A percentile compares a stretch with the other conserved stretches of the same genome.
phyloP scores from a whole-genome alignment of 30 jellyfish, hydroid and myxozoan genomes.

The Aurelia aurita region DNA sequence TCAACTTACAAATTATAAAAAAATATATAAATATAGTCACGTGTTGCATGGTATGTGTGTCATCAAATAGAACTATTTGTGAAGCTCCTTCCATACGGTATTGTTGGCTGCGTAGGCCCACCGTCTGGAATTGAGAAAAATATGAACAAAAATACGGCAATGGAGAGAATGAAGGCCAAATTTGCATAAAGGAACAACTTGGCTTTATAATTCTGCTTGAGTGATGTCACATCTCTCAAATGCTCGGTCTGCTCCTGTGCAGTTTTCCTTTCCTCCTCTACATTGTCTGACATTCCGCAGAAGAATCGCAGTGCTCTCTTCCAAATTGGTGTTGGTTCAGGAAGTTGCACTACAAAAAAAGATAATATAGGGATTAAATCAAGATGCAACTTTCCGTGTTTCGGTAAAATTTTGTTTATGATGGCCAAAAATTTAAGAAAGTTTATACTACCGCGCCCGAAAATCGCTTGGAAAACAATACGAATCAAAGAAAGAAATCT shows the following conservation, averaged over 20 bases:
- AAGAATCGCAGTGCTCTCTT: slow-evolving; percentile 65
- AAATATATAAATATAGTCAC: no score
- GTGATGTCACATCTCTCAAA: slow-evolving; percentile 79
- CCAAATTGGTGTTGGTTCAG: slow-evolving; percentile 68
- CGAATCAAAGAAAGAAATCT: no score
- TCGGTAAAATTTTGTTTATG: no score
- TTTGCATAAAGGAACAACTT: slow-evolving; percentile 69
- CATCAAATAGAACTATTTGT: no score
- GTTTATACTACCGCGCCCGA: no score
- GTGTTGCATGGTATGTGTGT: no score
- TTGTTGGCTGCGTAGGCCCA: slow-evolving; percentile 96
- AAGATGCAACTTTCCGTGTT: no score
- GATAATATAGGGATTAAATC: no score
- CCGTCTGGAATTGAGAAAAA: slow-evolving; percentile 97
- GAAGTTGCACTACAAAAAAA: slow-evolving; percentile 36
- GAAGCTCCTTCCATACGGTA: slow-evolving; percentile 31
- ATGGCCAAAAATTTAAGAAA: no score
- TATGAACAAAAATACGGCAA: slow-evolving; percentile 78
- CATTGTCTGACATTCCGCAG: slow-evolving; percentile 88
- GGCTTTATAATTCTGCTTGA: slow-evolving; percentile 83
- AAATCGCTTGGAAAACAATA: no score
- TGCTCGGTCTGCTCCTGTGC: slow-evolving; percentile 88
- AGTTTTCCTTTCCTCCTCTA: slow-evolving; percentile 71
- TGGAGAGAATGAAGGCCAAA: slow-evolving; percentile 53
- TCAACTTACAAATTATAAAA: no score